A percentile compares a stretch with the other conserved stretches of the same genome.
phyloP scores from a whole-genome alignment of 1,140 invertebrate genomes.

The Trypoxylus dichotomus region DNA sequence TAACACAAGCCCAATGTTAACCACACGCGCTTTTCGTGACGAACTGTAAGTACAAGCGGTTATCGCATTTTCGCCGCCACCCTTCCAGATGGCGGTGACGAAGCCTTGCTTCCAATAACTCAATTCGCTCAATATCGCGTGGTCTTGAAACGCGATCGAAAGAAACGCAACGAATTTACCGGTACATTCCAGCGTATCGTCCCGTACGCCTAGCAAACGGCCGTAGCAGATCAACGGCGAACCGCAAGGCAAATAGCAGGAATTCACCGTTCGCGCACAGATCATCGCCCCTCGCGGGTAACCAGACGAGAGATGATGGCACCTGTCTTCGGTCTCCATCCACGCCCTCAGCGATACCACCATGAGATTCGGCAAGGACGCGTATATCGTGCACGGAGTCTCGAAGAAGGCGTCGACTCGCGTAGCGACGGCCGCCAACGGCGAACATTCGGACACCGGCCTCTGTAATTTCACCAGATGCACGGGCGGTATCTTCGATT shows the following conservation, averaged over 20 bases:
- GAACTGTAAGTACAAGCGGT: no score
- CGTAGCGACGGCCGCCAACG: neutral
- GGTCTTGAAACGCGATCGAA: no score
- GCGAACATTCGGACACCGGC: neutral
- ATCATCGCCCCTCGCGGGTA: neutral
- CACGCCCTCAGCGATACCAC: neutral
- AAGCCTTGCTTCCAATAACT: no score
- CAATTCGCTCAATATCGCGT: no score
- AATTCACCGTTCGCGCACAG: neutral
- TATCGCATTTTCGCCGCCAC: no score
- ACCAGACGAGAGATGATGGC: no score
- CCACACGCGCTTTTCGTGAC: no score
- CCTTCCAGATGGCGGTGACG: no score
- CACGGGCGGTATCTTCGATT: neutral
- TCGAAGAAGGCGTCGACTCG: neutral
- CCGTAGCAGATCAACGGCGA: neutral
- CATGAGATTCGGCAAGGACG: neutral
- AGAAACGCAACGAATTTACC: neutral
- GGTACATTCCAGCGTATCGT: neutral
- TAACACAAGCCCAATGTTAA: no score
- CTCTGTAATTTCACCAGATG: neutral
- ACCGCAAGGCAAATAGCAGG: neutral
- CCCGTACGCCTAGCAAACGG: neutral
- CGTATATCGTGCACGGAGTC: neutral
- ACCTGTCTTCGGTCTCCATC: neutral